Evolutionary conservation across 2,113 vertebrate species (phyloP).

Genomic region (Balaenoptera acutorostrata): DNA sequence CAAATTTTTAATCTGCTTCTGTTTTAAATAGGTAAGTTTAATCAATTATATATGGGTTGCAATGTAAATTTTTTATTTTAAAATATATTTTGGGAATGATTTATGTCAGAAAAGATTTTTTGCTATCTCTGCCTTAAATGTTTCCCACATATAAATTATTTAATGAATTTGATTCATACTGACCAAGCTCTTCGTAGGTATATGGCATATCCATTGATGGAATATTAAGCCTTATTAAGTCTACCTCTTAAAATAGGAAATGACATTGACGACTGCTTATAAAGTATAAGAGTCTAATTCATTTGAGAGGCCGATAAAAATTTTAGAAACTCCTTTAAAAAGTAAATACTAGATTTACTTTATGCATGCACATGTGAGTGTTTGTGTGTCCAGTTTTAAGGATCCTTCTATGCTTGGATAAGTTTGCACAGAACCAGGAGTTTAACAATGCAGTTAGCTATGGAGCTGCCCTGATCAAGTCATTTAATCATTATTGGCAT

Average conservation of each 20-base stretch:
- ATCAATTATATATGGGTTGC: background rate
- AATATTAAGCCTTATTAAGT: slow-evolving; percentile 2
- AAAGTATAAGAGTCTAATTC: background rate
- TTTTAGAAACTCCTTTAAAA: background rate
- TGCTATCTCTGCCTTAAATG: background rate
- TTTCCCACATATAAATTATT: slow-evolving; percentile 23
- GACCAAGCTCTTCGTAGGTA: background rate
- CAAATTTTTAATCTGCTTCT: background rate
- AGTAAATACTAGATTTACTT: background rate
- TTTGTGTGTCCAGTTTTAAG: background rate
- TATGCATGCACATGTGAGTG: background rate
- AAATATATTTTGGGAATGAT: background rate
- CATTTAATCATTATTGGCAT: background rate
- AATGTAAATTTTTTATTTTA: background rate
- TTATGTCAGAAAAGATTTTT: background rate
- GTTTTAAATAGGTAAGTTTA: background rate
- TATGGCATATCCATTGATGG: background rate
- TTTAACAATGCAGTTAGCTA: background rate
- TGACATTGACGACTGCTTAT: background rate
- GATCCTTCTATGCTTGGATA: background rate
- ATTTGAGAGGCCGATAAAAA: background rate
- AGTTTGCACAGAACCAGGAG: background rate
- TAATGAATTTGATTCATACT: background rate
- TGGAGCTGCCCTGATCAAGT: background rate
- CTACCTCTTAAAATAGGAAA: background rate